phyloP scores from a whole-genome alignment of 2,113 vertebrate species.

The Alectura lathami region DNA sequence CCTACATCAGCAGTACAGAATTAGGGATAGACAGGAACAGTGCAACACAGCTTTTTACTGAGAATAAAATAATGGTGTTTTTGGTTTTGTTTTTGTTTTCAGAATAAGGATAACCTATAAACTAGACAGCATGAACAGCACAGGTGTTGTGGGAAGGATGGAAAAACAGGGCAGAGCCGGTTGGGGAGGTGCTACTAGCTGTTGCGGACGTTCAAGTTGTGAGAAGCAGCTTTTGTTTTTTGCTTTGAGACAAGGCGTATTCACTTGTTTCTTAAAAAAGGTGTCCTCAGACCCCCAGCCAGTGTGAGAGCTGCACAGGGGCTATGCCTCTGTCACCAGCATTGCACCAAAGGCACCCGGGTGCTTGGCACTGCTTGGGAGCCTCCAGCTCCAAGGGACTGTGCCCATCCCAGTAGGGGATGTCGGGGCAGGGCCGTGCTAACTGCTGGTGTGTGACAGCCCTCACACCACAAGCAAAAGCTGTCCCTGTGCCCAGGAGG shows the following conservation, averaged over 20 bases:
- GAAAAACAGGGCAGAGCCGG: slow-evolving; percentile 1
- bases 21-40: neutral
- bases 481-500: neutral
- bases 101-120: slow-evolving; percentile 14
- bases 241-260: neutral
- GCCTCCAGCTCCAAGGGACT: neutral
- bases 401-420: neutral
- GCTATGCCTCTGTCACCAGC: neutral
- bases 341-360: neutral
- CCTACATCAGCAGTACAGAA: neutral
- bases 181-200: slow-evolving; percentile 30
- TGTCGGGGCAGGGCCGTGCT: neutral
- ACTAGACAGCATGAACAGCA: slow-evolving; percentile 31
- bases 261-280: neutral
- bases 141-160: slow-evolving; percentile 7
- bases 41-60: neutral
- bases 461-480: neutral
- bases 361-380: neutral
- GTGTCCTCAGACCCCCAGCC: neutral
- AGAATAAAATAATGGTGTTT: neutral
- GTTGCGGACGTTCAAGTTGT: neutral
- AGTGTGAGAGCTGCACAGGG: neutral
- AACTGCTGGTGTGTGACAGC: neutral
- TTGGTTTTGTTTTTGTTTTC: too few species aligned
- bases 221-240: neutral